Evolutionary conservation across 1,140 invertebrate species (phyloP), one percentile per base, ranked within the genome.

Genomic region (Apis laboriosa): DNA sequence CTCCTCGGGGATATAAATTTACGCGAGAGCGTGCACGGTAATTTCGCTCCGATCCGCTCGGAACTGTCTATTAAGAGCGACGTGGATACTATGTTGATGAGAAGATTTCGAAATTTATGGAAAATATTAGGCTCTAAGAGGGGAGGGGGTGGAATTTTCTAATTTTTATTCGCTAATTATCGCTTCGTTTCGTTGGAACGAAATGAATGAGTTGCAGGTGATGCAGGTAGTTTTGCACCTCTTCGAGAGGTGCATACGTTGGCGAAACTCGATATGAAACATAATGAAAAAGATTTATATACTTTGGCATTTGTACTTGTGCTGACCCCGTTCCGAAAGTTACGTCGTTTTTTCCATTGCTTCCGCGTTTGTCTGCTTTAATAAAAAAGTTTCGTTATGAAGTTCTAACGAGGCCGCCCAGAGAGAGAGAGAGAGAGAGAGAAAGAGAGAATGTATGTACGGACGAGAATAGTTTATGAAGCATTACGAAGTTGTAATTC

Each of bases 21-120:
- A 66, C 61, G 53, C 28, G 51, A 81, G 67, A 81, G 61, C 61
- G 34, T 28, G 60, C n/a, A 28, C 21, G n/a, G n/a, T 80, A 66
- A 63, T 66, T 49, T 73, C 58, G 51, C 15, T 15, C 21, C 9
- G 43, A 21, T 49, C 64, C 58, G 51, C 15, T 15, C 21, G 15
- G 24, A 21, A 19, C n/a, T 56, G 21, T 2, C 71, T 73, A 73
- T 73, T 56, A 73, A 21, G 19, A 28, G 19, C 34, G 53, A 73
- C 71, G 53, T 56, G 56, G 56, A 73, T 73, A 34, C 24, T 19
- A 72, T 56, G 71, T 34, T 21, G 24, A 3, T 17, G 11, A 21
- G 70, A 28, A 56, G 53, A 56, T 73, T 56, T 56, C 13, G 9
- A 34, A 73, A 56, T 73, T 73, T 34, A 13, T 58, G 17, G 17